These are phyloP conservation scores for Spizaetus ornatus DNA, from an alignment of 2,113 vertebrate genomes.

Conservation along the genomic window DNA sequence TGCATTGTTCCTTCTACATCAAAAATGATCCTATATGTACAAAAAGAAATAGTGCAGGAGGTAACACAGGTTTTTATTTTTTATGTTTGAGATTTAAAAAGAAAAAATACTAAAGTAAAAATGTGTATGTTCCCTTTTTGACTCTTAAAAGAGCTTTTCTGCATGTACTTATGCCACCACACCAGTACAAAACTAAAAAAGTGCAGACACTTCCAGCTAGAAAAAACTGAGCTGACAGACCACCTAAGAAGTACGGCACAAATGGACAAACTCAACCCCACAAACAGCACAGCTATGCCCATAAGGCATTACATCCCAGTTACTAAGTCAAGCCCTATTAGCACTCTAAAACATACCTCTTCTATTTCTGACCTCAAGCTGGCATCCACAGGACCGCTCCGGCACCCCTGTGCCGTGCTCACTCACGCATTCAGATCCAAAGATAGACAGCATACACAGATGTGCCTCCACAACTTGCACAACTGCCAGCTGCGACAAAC, in stretches of 20 bases:
- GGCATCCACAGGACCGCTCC: background rate
- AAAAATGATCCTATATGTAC: background rate
- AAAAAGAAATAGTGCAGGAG: background rate
- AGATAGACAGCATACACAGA: background rate
- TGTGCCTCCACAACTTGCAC: background rate
- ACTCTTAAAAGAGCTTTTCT: background rate
- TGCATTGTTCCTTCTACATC: background rate
- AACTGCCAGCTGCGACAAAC: background rate
- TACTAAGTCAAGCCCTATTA: background rate
- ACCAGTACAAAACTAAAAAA: background rate
- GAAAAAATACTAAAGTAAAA: background rate
- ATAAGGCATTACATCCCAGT: background rate
- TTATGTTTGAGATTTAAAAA: background rate
- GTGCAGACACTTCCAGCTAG: background rate
- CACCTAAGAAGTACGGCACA: fast-evolving
- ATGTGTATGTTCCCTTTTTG: background rate
- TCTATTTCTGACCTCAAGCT: background rate
- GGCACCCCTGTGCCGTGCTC: fast-evolving
- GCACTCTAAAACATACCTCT: background rate
- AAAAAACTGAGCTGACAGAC: background rate
- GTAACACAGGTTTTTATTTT: background rate
- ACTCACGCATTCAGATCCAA: fast-evolving
- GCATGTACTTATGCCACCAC: background rate
- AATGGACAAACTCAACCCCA: background rate
- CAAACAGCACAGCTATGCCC: background rate